Conservation (phyloP, 2,113 vertebrate species). For the Tragulus kanchil region DNA sequence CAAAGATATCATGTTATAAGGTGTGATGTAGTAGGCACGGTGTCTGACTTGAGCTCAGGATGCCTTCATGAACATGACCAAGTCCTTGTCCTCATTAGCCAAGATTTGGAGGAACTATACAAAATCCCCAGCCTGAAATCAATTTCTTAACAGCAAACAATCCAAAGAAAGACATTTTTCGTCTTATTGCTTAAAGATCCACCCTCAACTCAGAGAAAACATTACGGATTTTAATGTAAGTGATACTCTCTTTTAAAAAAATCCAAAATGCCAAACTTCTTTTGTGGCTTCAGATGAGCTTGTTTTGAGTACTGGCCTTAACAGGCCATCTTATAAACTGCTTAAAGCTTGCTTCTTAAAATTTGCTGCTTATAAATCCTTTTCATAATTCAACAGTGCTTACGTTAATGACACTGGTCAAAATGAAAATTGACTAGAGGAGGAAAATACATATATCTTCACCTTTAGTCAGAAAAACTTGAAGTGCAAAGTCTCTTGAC, state of each 20-base stretch:
- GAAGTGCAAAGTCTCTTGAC: not conserved
- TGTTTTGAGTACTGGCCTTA: conserved; percentile 31
- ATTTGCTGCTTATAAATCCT: not conserved
- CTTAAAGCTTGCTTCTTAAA: too few species aligned
- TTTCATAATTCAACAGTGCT: conserved; percentile 11
- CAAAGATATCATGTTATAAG: not conserved
- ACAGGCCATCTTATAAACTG: not conserved
- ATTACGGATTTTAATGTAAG: not conserved
- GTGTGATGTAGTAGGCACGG: not conserved
- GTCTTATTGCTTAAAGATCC: not conserved
- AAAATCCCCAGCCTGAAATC: not conserved
- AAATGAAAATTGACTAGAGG: conserved; percentile 51
- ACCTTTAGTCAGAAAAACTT: conserved; percentile 40
- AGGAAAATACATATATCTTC: conserved; percentile 52
- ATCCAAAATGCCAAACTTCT: conserved; percentile 42
- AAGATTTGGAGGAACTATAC: not conserved
- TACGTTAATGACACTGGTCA: conserved; percentile 45
- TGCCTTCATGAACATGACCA: not conserved
- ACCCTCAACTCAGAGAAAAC: not conserved
- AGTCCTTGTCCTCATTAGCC: not conserved
- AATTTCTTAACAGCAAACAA: not conserved
- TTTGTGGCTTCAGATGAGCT: not conserved
- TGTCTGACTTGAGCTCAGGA: not conserved
- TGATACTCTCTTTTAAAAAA: not conserved
- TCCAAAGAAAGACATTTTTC: conserved; percentile 18